Percentiles rank a stretch among this genome's conserved stretches.
Conservation (phyloP, 1,140 invertebrate species). For the Camponotus pennsylvanicus region DNA sequence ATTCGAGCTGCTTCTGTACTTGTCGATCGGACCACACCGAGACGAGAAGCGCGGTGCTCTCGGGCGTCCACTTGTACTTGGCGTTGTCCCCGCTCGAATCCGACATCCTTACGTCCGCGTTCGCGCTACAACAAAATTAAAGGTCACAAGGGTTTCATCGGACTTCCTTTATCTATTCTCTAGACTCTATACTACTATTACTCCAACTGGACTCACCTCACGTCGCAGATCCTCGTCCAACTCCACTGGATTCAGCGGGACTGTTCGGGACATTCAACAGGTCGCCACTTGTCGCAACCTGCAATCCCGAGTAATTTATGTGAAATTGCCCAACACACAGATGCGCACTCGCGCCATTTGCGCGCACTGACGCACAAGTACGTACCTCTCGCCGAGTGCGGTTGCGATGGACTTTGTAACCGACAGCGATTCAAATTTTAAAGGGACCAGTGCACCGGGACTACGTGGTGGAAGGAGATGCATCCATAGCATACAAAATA, state of each 20-base stretch:
- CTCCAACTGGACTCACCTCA: neutral
- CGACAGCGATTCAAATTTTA: conserved; percentile 71
- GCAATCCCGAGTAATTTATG: neutral
- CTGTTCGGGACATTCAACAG: conserved; percentile 9
- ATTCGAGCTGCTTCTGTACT: conserved; percentile 84
- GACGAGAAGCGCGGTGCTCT: conserved; percentile 83
- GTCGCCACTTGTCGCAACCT: neutral
- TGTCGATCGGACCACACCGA: conserved; percentile 85
- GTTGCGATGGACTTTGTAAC: conserved; percentile 35
- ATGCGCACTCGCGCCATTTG: neutral
- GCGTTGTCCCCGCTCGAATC: conserved; percentile 68
- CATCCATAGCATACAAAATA: neutral
- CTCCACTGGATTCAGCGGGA: too few relatives aligned
- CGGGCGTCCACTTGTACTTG: conserved; percentile 85
- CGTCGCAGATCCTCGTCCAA: neutral
- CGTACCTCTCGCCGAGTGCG: too few relatives aligned
- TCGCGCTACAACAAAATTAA: neutral
- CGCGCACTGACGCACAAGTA: neutral
- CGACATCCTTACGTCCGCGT: conserved; percentile 9
- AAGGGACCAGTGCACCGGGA: conserved; percentile 53
- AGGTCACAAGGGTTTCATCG: too few relatives aligned
- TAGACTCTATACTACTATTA: neutral
- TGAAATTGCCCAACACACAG: neutral
- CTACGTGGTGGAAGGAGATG: conserved; percentile 48
- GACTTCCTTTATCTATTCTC: neutral